Percentiles rank a stretch among this genome's conserved stretches.
phyloP scores from a whole-genome alignment of 2,113 vertebrate genomes.

The Neolamprologus devosi region DNA sequence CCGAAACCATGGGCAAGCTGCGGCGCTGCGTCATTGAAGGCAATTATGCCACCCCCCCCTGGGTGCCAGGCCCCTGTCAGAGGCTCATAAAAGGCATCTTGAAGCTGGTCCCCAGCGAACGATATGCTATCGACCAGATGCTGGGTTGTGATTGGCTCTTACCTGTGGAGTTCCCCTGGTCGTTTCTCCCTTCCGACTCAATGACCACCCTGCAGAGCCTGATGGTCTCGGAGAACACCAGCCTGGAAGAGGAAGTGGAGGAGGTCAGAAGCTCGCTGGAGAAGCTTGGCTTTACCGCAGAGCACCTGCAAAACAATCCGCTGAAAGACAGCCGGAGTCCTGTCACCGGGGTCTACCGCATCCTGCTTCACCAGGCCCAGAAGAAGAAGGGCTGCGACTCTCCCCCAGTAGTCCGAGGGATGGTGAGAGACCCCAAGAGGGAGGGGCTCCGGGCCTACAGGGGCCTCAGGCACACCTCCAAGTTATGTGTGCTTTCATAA shows the following conservation, averaged over 20 bases:
- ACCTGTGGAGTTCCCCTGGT: conserved; percentile 77
- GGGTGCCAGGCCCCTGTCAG: conserved; percentile 82
- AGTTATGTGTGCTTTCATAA: conserved; percentile 86
- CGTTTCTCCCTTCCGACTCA: conserved; percentile 62
- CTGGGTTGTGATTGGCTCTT: conserved; percentile 88
- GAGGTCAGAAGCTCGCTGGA: conserved; percentile 77
- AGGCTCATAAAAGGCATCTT: conserved; percentile 83
- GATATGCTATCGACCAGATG: conserved; percentile 80
- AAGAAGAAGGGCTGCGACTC: conserved; percentile 74
- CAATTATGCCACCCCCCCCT: conserved; percentile 71
- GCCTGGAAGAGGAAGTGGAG: conserved; percentile 67
- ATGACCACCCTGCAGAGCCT: conserved; percentile 70
- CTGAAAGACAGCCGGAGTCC: conserved; percentile 74
- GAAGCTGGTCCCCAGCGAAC: conserved; percentile 68
- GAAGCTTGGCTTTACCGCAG: conserved; percentile 79
- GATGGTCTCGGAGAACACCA: conserved; percentile 29
- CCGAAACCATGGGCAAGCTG: conserved; percentile 87
- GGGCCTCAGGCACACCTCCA: conserved; percentile 84
- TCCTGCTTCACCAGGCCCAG: conserved; percentile 81
- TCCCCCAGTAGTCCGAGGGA: conserved; percentile 71
- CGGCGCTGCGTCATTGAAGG: conserved; percentile 81
- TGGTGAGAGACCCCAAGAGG: conserved; percentile 73
- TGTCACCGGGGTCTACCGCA: conserved; percentile 82
- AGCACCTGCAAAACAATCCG: conserved; percentile 77
- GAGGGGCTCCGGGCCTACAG: conserved; percentile 70